phyloP scores from a whole-genome alignment of 1,140 invertebrate species.

The Orchestia grillus region DNA sequence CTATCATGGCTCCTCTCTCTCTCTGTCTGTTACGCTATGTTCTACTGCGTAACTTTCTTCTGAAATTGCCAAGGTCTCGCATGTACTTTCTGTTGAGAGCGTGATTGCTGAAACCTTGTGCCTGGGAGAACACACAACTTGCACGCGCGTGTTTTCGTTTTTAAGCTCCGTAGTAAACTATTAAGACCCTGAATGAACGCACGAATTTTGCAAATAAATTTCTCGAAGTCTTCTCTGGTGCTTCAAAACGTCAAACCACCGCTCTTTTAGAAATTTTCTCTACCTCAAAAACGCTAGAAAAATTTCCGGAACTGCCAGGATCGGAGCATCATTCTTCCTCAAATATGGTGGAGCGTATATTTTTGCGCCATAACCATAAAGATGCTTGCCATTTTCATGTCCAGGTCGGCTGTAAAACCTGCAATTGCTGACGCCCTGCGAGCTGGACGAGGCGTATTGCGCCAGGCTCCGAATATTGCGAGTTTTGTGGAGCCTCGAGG shows the following conservation, averaged over 20 bases:
- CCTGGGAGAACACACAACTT: not conserved
- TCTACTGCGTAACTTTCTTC: not conserved
- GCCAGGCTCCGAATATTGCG: not conserved
- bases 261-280: not conserved
- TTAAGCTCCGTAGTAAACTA: not conserved
- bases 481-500: not conserved
- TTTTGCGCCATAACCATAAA: conserved; percentile 49
- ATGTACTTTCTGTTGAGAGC: not conserved
- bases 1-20: no score
- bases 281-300: not conserved
- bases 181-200: not conserved
- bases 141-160: not conserved
- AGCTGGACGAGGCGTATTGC: not conserved
- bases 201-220: not conserved
- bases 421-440: conserved; percentile 11
- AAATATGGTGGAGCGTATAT: conserved; percentile 3
- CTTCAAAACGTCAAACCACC: not conserved
- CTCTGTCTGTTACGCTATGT: no score
- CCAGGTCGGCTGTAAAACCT: not conserved
- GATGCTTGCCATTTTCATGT: not conserved
- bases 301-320: not conserved
- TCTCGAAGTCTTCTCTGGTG: not conserved
- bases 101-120: not conserved
- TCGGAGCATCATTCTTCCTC: not conserved
- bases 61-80: not conserved